Base-by-base conservation (phyloP, 2,888 invertebrate species). In the Ypsolopha sequella region DNA sequence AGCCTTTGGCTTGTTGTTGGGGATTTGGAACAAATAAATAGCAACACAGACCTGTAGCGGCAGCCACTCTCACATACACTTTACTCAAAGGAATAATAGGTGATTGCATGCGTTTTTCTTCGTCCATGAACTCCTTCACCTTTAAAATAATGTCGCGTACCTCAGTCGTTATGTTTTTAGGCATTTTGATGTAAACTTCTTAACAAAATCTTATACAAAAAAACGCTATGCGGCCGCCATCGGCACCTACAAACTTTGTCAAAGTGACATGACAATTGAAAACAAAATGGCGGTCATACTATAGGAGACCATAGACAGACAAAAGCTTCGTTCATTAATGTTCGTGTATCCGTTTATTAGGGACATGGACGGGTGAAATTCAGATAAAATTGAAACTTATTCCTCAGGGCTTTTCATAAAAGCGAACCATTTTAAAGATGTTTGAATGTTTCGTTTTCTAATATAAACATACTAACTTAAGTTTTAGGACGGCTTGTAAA, bases 51-150 rank as follows among this genome's bases (percentile, higher is more conserved):
- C 84, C 84, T 61, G 84, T 84, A 55, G 85, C 85, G 6, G 85
- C 84, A 3, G 85, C 80, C 10, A 85, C 85, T 54, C 85, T 62
- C 14, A 84, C 76, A 56, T 85, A 84, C 14, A 85, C 85, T 70
- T 85, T 85, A 59, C 81, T 81, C 10, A 85, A 65, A 1, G 85
- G 85, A 64, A 85, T 85, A 62, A 85, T 85, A 34, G 85, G 85
- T 54, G 82, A 81, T 67, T 85, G 84, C 85, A 85, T 85, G 41
- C 84, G 74, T 64, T 85, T 85, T 52, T 85, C 85, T 52, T 84
- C 84, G 51, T 85, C 85, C 85, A 85, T 85, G 62, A 85, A 85
- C 57, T 84, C 85, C 59, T 85, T 85, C 2, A 85, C 85, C 64
- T 81, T 84, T 53, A 85, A 61, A 63, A 85, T 84, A 59, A 85